Evolutionary conservation across 2,113 vertebrate genomes (phyloP).

Genomic region (Cisticola juncidis): DNA sequence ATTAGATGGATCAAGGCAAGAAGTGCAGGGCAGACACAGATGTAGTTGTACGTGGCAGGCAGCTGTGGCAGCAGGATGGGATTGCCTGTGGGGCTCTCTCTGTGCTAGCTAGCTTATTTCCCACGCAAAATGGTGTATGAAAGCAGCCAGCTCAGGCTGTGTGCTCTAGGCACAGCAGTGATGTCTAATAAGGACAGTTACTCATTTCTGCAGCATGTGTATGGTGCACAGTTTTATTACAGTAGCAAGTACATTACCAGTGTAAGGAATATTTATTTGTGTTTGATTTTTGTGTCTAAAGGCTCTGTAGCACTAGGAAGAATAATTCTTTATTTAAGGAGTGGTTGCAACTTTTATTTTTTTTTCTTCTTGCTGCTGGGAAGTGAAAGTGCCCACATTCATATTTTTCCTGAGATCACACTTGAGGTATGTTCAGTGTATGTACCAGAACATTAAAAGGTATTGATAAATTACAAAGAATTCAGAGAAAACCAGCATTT

Average conservation of each 20-base stretch:
- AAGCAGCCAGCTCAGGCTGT: not conserved
- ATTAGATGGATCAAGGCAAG: not conserved
- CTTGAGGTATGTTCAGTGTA: not conserved
- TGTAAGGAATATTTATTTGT: not conserved
- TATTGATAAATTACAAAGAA: not conserved
- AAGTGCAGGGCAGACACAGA: not conserved
- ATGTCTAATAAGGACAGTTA: not conserved
- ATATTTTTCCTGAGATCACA: not conserved
- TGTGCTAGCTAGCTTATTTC: not conserved
- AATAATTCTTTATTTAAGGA: not conserved
- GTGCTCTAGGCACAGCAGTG: not conserved
- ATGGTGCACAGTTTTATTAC: not conserved
- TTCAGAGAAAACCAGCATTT: not conserved
- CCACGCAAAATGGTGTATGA: not conserved
- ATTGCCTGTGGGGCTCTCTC: not conserved
- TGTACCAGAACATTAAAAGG: not conserved
- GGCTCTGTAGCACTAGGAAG: not conserved
- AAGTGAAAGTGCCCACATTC: not conserved
- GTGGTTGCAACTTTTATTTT: not conserved
- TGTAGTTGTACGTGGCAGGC: not conserved
- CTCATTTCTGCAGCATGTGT: not conserved
- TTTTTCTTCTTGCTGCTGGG: not conserved
- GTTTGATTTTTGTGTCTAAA: conserved; percentile 8
- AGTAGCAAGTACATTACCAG: not conserved
- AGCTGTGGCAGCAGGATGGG: not conserved